These are phyloP conservation scores for Hemiprocne comata DNA, from an alignment of 2,113 vertebrate genomes.

Conservation along the genomic window DNA sequence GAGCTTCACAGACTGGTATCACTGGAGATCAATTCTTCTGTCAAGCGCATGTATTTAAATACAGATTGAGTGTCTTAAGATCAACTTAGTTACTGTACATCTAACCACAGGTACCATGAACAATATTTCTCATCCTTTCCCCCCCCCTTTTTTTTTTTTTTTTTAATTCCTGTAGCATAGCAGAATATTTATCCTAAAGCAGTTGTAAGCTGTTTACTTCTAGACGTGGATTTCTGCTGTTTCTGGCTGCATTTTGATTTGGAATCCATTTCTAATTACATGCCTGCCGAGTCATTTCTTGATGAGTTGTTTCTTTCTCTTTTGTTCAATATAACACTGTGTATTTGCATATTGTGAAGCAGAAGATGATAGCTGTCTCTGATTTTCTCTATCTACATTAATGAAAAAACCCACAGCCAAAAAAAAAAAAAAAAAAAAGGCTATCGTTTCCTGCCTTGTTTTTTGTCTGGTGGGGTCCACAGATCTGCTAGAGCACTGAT, in stretches of 20 bases:
- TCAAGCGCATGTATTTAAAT: neutral
- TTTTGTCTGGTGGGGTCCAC: neutral
- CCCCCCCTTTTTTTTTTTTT: neutral
- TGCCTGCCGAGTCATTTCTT: conserved; percentile 30
- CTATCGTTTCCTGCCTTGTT: fast-evolving
- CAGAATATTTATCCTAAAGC: conserved; percentile 30
- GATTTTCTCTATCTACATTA: neutral
- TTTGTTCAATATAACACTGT: neutral
- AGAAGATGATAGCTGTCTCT: neutral
- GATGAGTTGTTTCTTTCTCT: conserved; percentile 30
- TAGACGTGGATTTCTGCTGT: neutral
- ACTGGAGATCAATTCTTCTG: neutral
- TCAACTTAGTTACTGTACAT: neutral
- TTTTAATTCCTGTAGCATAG: neutral
- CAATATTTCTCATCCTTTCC: neutral
- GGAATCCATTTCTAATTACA: conserved; percentile 45
- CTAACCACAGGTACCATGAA: neutral
- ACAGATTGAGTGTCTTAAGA: neutral
- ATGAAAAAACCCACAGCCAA: neutral
- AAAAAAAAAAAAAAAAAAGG: neutral
- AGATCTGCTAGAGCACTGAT: neutral
- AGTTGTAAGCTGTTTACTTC: conserved; percentile 21
- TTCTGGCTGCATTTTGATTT: conserved; percentile 33
- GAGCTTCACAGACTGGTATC: neutral
- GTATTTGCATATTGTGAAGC: neutral